Evolutionary conservation across 2,797 vertebrate species (phyloP), one percentile per base, ranked within the genome.

Genomic region (Lemur catta): DNA sequence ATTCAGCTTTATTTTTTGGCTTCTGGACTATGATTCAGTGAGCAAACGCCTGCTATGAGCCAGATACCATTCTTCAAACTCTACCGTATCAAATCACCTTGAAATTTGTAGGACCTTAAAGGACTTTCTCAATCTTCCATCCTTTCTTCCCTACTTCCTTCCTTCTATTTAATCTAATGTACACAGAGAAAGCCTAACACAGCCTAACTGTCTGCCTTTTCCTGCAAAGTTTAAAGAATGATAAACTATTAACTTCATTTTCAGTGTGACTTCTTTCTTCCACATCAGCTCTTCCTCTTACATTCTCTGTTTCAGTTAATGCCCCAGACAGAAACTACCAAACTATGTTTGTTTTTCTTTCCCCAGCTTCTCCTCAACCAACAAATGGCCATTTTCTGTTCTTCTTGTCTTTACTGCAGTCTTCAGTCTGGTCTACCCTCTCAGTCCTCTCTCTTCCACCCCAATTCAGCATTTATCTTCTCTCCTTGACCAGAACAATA

Each of bases 31-130:
- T 35, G 33, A 76, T 72, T 85, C n/a, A 75, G 15, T 72, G 59
- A 90, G 18, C 35, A 52, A 92, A 14, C 18, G 13, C 11, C 48
- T 81, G 14, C 41, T 61, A 1, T 48, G 57, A 88, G 22, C 35
- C 71, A 52, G 48, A 67, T 65, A 43, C 22, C 41, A 1, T 61
- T 91, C 20, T 80, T 59, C 35, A 65, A 63, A 50, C 46, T 76
- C 11, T 28, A 33, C n/a, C 33, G 13, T 28, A 33, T 35, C 33
- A 20, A 18, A 30, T 69, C 12, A 28, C 24, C 33, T 91, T 41
- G 63, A n/a, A 91, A 87, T 81, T 38, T 91, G 14, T n/a, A 95
- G 78, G n/a, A n/a, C 46, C 87, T 89, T 94, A 74, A 78, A 84
- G 30, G 41, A 52, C 26, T 82, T 24, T 79, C 35, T 43, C 33